These are phyloP conservation scores for Calycopis cecrops DNA, from an alignment of 1,140 invertebrate species.

Conservation along the genomic window DNA sequence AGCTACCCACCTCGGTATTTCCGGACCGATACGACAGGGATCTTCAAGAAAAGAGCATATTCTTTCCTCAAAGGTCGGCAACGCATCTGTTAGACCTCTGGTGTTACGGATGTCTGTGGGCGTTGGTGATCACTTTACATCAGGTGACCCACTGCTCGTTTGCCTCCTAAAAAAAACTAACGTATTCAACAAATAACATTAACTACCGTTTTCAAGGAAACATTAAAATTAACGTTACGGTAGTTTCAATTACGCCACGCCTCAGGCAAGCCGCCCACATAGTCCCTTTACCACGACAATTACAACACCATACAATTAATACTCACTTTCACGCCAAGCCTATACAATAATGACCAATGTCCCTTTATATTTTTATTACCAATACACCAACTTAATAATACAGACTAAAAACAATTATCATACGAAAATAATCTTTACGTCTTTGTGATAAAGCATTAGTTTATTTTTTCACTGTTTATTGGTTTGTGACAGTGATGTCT, in stretches of 20 bases:
- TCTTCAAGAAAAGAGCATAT: no score
- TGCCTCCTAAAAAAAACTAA: no score
- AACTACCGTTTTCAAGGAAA: not conserved
- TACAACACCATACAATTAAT: slow-evolving; percentile 61
- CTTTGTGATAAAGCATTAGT: slow-evolving; percentile 3
- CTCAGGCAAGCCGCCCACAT: slow-evolving; percentile 34
- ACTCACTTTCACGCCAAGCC: slow-evolving; percentile 45
- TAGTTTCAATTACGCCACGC: slow-evolving; percentile 6
- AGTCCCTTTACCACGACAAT: slow-evolving; percentile 55
- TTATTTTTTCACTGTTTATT: not conserved
- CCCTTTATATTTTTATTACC: slow-evolving; percentile 20
- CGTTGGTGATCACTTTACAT: no score
- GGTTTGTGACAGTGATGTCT: slow-evolving; percentile 42
- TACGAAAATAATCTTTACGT: slow-evolving; percentile 24
- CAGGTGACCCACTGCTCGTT: no score
- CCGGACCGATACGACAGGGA: no score
- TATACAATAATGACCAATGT: slow-evolving; percentile 39
- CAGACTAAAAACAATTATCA: not conserved
- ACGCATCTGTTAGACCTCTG: no score
- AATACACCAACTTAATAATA: no score
- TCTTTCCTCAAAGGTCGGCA: no score
- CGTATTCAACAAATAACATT: no score
- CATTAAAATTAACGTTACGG: no score
- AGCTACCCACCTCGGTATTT: no score
- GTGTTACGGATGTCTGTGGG: no score